A percentile compares a stretch with the other conserved stretches of the same genome.
phyloP scores from a whole-genome alignment of 2,797 vertebrate species.

The Clamator glandarius region DNA sequence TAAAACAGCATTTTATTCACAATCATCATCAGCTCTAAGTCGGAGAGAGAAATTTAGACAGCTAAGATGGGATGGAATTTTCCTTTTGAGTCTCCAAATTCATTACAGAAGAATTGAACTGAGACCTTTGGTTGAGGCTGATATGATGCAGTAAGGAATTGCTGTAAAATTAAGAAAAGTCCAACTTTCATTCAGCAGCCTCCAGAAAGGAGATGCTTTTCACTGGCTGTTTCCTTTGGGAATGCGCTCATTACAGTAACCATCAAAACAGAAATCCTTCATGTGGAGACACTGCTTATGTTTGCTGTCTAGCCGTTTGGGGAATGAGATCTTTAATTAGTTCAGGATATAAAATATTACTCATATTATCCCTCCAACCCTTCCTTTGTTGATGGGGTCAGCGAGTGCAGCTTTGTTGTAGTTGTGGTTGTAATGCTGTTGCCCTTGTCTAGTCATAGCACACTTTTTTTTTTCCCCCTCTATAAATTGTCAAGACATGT shows the following conservation, averaged over 20 bases:
- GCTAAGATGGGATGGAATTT: conserved; percentile 9
- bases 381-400: conserved; percentile 68
- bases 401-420: conserved; percentile 68
- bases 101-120: conserved; percentile 64
- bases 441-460: conserved; percentile 50
- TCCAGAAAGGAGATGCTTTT: conserved; percentile 54
- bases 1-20: conserved; percentile 30
- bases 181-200: conserved; percentile 38
- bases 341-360: conserved; percentile 71
- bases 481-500: conserved; percentile 51
- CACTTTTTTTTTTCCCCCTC: background rate
- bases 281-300: conserved; percentile 50
- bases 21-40: conserved; percentile 63
- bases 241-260: conserved; percentile 75
- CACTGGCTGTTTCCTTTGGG: conserved; percentile 70
- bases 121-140: conserved; percentile 49
- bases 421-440: conserved; percentile 66
- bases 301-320: conserved; percentile 66
- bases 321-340: conserved; percentile 80
- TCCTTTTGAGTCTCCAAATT: conserved; percentile 46
- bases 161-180: conserved; percentile 67
- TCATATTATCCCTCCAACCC: conserved; percentile 63
- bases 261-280: conserved; percentile 71
- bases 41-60: conserved; percentile 56
- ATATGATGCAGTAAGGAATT: conserved; percentile 63